Evolutionary conservation across 2,113 vertebrate species (phyloP).

Genomic region (Alouatta palliata): DNA sequence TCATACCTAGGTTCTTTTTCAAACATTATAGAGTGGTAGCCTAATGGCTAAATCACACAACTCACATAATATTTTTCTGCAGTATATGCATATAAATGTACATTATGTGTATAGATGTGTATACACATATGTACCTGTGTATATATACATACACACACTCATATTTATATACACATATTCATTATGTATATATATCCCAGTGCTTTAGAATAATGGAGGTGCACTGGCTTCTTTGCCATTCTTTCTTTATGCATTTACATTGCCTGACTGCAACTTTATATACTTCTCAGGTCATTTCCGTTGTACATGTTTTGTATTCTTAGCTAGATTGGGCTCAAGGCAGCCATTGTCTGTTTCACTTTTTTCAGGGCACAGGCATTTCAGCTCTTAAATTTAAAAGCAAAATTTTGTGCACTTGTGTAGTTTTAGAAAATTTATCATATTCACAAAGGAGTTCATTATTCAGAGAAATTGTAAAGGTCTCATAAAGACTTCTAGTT

Average conservation of each 20-base stretch:
- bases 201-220: neutral
- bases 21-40: neutral
- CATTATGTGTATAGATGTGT: neutral
- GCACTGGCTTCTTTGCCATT: neutral
- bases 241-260: neutral
- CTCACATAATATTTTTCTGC: neutral
- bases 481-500: neutral
- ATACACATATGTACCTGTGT: neutral
- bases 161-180: too few relatives aligned
- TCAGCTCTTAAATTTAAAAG: neutral
- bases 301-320: neutral
- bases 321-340: neutral
- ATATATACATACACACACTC: neutral
- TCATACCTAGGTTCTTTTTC: neutral
- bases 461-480: neutral
- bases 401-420: neutral
- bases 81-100: neutral
- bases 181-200: neutral
- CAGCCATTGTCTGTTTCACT: neutral
- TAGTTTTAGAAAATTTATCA: neutral
- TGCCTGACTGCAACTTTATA: neutral
- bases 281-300: neutral
- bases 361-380: neutral
- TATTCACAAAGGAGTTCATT: neutral
- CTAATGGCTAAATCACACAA: neutral